These are phyloP conservation scores for Lutjanus erythropterus DNA, from an alignment of 2,113 vertebrate genomes.

Conservation along the genomic window DNA sequence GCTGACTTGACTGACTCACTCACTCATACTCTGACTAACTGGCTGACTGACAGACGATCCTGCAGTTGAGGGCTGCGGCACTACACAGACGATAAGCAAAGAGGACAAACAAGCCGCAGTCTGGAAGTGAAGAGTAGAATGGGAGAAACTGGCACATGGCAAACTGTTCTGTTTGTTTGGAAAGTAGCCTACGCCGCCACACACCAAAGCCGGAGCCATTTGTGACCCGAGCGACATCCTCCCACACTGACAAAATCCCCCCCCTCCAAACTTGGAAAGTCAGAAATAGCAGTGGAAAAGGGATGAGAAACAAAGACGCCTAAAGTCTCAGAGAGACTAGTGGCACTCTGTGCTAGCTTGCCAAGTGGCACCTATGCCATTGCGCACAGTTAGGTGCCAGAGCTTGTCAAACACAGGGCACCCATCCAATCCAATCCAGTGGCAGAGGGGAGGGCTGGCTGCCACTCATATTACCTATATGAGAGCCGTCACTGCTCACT, in stretches of 20 bases:
- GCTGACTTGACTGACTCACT: constrained; percentile 52
- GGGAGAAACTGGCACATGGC: constrained; percentile 7
- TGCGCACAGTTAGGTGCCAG: constrained; percentile 51
- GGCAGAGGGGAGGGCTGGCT: constrained; percentile 37
- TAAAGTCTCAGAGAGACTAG: constrained; percentile 37
- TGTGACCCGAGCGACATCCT: constrained; percentile 15
- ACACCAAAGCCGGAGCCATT: constrained; percentile 13
- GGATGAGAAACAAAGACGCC: constrained; percentile 37
- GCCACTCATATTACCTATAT: constrained; percentile 49
- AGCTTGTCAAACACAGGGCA: constrained; percentile 70
- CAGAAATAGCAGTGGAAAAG: constrained; percentile 51
- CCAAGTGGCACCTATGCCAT: constrained; percentile 59
- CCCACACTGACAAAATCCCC: not conserved
- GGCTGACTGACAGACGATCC: constrained; percentile 49
- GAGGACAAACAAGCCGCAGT: constrained; percentile 43
- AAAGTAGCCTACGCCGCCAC: constrained; percentile 7
- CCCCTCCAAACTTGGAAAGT: constrained; percentile 30
- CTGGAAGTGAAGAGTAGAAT: constrained; percentile 10
- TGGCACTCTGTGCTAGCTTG: constrained; percentile 22
- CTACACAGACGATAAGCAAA: constrained; percentile 32
- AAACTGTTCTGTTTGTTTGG: constrained; percentile 28
- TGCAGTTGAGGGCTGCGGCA: constrained; percentile 11
- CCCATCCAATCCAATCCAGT: constrained; percentile 63
- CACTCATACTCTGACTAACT: constrained; percentile 49
- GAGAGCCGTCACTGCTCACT: not conserved